phyloP scores from a whole-genome alignment of 2,113 vertebrate species.

The Ctenomys sociabilis region DNA sequence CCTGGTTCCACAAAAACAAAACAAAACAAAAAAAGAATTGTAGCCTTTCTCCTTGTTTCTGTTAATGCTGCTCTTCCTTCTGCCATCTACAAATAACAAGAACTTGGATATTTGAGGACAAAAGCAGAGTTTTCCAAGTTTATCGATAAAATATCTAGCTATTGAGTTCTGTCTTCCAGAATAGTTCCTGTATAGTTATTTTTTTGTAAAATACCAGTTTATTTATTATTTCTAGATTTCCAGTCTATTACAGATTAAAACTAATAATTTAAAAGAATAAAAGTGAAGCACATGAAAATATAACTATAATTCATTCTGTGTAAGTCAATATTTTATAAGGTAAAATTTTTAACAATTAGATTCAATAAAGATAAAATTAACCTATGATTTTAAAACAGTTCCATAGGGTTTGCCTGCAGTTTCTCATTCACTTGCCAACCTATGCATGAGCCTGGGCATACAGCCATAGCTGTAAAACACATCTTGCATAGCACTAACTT shows the following conservation, averaged over 20 bases:
- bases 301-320: background rate
- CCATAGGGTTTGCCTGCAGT: background rate
- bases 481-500: background rate
- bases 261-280: background rate
- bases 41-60: background rate
- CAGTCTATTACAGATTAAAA: background rate
- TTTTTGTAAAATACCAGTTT: background rate
- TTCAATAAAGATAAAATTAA: background rate
- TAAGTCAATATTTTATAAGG: background rate
- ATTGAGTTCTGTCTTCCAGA: background rate
- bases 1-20: too few relatives aligned
- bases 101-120: background rate
- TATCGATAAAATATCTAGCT: background rate
- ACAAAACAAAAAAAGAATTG: too few relatives aligned
- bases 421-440: background rate
- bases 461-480: background rate
- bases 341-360: background rate
- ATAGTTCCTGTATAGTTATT: background rate
- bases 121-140: background rate
- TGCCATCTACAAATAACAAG: background rate
- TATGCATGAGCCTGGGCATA: background rate
- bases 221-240: background rate
- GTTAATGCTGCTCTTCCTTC: background rate
- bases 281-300: background rate
- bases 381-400: background rate